Evolutionary conservation across 92 coral and sea anemone species (phyloP).

Genomic region (Phymanthus crucifer): DNA sequence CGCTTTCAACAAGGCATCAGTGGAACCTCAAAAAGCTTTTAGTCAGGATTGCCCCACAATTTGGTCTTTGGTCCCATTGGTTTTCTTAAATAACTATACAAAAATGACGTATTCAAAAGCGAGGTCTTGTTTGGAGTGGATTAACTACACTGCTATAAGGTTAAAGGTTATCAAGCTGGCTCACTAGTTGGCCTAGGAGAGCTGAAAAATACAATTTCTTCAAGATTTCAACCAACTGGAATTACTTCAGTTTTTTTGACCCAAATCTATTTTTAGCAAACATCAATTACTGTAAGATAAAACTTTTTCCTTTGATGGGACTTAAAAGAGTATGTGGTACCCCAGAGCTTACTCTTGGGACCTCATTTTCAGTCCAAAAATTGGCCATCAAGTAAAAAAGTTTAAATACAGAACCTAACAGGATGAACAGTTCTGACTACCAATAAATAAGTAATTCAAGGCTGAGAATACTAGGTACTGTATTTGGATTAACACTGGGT

Average conservation of each 20-base stretch:
- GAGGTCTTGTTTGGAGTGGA: neutral
- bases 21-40: neutral
- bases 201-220: too few relatives aligned
- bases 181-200: too few relatives aligned
- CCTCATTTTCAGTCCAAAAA: neutral
- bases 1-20: neutral
- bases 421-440: too few relatives aligned
- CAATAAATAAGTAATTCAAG: too few relatives aligned
- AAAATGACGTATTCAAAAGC: conserved; percentile 4
- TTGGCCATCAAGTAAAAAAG: too few relatives aligned
- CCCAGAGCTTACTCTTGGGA: neutral
- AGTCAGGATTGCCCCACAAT: conserved; percentile 3
- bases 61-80: neutral
- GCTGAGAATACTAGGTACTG: too few relatives aligned
- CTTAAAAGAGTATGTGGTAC: neutral
- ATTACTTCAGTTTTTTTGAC: too few relatives aligned
- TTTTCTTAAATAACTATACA: neutral
- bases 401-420: too few relatives aligned
- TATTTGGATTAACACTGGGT: too few relatives aligned
- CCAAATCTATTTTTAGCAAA: neutral
- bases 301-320: neutral
- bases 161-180: neutral
- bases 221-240: too few relatives aligned
- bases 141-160: neutral
- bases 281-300: neutral